A percentile compares a stretch with the other conserved stretches of the same genome.
Evolutionary conservation across 2,113 vertebrate species (phyloP).

Genomic region (Mustela nigripes): DNA sequence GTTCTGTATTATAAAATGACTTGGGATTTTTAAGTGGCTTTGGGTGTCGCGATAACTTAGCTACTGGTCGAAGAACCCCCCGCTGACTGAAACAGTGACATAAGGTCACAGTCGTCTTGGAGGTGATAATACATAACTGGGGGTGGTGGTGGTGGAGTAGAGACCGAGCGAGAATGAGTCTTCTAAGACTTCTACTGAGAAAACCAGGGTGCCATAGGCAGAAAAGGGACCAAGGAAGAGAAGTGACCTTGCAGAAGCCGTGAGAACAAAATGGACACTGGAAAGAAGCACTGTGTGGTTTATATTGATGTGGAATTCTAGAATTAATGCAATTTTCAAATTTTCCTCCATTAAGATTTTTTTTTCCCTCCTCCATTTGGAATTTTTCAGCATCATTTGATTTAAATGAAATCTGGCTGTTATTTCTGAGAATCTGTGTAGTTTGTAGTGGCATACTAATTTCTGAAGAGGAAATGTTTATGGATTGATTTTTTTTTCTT

Average conservation of each 20-base stretch:
- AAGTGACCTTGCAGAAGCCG: background rate
- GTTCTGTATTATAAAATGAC: background rate
- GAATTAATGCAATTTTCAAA: slow-evolving; percentile 28
- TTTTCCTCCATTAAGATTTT: slow-evolving; percentile 39
- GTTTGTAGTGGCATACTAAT: background rate
- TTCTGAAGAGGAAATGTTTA: slow-evolving; percentile 55
- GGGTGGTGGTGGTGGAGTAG: background rate
- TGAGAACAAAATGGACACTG: background rate
- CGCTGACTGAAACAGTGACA: background rate
- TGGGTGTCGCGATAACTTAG: background rate
- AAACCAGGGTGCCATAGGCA: background rate
- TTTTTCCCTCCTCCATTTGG: background rate
- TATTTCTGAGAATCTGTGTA: slow-evolving; percentile 34
- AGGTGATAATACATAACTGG: background rate
- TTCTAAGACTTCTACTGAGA: background rate
- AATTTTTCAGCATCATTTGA: slow-evolving; percentile 18
- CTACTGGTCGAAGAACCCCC: background rate
- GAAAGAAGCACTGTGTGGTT: background rate
- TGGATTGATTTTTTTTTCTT: background rate
- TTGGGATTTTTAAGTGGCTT: slow-evolving; percentile 14
- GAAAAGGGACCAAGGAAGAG: background rate
- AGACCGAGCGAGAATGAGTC: background rate
- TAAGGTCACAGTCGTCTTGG: background rate
- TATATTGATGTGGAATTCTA: background rate
- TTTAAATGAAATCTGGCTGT: background rate